Percentiles rank a stretch among this genome's conserved stretches.
phyloP scores from a whole-genome alignment of 2,888 invertebrate genomes.

The Dendrolimus pini region DNA sequence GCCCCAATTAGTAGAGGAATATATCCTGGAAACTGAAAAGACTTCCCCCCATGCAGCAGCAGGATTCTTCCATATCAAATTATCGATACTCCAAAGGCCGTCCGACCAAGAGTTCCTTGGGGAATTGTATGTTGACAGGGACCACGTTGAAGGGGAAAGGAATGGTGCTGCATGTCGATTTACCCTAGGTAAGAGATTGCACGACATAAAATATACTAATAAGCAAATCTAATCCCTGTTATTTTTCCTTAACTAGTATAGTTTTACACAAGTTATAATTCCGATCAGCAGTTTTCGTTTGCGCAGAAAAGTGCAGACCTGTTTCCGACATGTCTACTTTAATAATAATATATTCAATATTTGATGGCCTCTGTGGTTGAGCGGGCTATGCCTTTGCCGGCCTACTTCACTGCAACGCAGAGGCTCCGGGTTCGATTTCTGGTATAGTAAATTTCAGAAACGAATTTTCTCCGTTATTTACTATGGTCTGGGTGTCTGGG shows the following conservation, averaged over 20 bases:
- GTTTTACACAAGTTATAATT: background rate
- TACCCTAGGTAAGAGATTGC: constrained; percentile 66
- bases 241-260: too few relatives aligned
- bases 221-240: too few relatives aligned
- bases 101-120: constrained; percentile 93
- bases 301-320: too few relatives aligned
- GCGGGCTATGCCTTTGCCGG: too few relatives aligned
- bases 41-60: constrained; percentile 76
- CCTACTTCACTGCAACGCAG: too few relatives aligned
- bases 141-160: constrained; percentile 84
- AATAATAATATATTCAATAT: constrained; percentile 1
- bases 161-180: constrained; percentile 91
- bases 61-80: constrained; percentile 88
- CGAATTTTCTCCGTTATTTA: too few relatives aligned
- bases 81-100: constrained; percentile 91
- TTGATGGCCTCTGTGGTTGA: too few relatives aligned
- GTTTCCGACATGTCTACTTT: background rate
- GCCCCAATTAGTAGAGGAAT: constrained; percentile 91
- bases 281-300: too few relatives aligned
- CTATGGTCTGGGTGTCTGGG: too few relatives aligned
- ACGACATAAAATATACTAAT: too few relatives aligned
- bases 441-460: too few relatives aligned
- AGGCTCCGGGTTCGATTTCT: too few relatives aligned
- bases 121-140: constrained; percentile 92
- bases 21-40: constrained; percentile 90